Conservation (phyloP, 2,113 vertebrate species). For the Onychostruthus taczanowskii region DNA sequence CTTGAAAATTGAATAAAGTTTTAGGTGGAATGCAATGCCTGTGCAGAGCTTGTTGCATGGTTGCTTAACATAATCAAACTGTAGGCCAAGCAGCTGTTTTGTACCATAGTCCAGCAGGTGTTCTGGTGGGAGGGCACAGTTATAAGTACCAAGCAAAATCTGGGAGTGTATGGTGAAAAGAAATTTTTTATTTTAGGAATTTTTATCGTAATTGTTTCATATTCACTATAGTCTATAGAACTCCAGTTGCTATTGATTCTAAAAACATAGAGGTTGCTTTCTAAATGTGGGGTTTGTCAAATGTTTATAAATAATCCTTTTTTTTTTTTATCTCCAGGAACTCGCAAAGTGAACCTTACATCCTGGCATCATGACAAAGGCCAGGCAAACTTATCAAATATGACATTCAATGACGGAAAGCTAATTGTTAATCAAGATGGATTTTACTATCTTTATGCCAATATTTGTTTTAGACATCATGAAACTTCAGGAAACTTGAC, state of each 20-base stretch:
- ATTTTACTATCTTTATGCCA: constrained; percentile 94
- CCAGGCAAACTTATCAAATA: constrained; percentile 78
- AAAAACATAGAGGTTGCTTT: neutral
- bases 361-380: constrained; percentile 86
- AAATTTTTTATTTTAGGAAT: fast-evolving
- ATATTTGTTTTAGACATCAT: constrained; percentile 92
- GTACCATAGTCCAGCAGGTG: neutral
- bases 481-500: constrained; percentile 65
- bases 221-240: neutral
- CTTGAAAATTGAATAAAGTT: neutral
- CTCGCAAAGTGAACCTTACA: constrained; percentile 76
- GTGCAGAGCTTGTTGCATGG: neutral
- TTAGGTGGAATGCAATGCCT: neutral
- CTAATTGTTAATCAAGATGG: constrained; percentile 85
- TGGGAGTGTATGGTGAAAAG: neutral
- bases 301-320: neutral
- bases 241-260: neutral
- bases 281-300: neutral
- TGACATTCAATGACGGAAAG: constrained; percentile 80
- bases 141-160: neutral
- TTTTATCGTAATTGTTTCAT: neutral
- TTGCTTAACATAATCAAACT: neutral
- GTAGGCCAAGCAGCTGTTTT: neutral
- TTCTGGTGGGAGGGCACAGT: neutral
- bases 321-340: constrained; percentile 44